phyloP scores from a whole-genome alignment of 1,140 invertebrate genomes.

The Papilio polytes region DNA sequence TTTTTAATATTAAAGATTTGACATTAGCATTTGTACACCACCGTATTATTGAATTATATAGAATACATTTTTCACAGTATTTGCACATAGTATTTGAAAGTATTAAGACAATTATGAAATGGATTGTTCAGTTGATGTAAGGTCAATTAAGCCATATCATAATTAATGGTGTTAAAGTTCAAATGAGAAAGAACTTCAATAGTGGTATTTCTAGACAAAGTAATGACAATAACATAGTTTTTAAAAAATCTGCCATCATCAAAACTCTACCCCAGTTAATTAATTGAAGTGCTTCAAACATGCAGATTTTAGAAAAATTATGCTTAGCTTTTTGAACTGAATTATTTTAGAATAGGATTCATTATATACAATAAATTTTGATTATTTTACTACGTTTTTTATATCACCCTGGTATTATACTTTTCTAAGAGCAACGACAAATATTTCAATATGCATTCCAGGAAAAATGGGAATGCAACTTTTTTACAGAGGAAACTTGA shows the following conservation, averaged over 20 bases:
- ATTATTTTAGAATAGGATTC: conserved; percentile 38
- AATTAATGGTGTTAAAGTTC: conserved; percentile 25
- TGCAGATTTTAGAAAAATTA: conserved; percentile 36
- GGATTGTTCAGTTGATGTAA: conserved; percentile 6
- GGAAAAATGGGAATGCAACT: too few species aligned
- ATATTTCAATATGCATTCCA: too few species aligned
- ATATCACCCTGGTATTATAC: too few species aligned
- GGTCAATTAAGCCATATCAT: conserved; percentile 39
- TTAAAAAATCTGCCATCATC: conserved; percentile 18
- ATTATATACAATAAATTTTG: conserved; percentile 37
- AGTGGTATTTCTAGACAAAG: conserved; percentile 21
- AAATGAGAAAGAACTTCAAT: conserved; percentile 22
- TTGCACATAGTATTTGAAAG: not conserved
- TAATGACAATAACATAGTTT: conserved; percentile 40
- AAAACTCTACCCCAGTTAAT: not conserved
- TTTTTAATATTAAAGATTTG: conserved; percentile 30
- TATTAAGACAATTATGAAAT: not conserved
- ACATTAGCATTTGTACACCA: conserved; percentile 36
- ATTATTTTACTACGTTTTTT: conserved; percentile 18
- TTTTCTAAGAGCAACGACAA: too few species aligned
- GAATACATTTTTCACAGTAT: not conserved
- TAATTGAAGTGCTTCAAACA: conserved; percentile 26
- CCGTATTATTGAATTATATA: conserved; percentile 36
- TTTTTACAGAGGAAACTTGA: too few species aligned
- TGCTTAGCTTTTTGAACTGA: conserved; percentile 42